A percentile compares a stretch with the other conserved stretches of the same genome.
phyloP scores from a whole-genome alignment of 1,140 invertebrate species.

The Melipona quadrifasciata region DNA sequence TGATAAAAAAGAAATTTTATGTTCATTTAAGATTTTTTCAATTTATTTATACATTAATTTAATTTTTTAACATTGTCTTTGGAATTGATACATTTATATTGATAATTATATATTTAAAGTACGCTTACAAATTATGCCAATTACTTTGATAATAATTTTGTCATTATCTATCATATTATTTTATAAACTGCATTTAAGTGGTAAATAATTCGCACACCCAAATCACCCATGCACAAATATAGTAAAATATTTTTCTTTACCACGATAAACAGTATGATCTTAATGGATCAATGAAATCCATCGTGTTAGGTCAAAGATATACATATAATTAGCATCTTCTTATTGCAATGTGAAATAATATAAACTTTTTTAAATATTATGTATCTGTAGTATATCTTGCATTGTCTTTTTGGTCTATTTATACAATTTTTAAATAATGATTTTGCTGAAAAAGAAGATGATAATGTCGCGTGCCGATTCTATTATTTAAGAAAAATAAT shows the following conservation, averaged over 20 bases:
- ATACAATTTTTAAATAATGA: not conserved
- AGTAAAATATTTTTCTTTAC: not conserved
- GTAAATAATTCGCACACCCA: slow-evolving; percentile 4
- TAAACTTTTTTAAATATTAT: not conserved
- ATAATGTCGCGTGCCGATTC: too few relatives aligned
- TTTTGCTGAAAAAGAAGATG: not conserved
- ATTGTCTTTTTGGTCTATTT: not conserved
- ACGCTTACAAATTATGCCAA: too few relatives aligned
- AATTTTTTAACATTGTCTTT: not conserved
- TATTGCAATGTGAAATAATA: slow-evolving; percentile 10
- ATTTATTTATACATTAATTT: not conserved
- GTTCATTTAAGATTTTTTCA: not conserved
- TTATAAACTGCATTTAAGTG: not conserved
- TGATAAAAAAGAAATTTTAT: not conserved
- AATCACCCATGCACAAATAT: not conserved
- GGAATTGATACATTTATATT: not conserved
- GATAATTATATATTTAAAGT: too few relatives aligned
- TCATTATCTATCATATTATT: slow-evolving; percentile 13
- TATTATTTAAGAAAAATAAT: slow-evolving; percentile 5
- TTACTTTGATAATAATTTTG: not conserved
- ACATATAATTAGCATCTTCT: slow-evolving; percentile 11
- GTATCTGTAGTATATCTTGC: not conserved
- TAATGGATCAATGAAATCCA: slow-evolving; percentile 31
- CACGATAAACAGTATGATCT: slow-evolving; percentile 5
- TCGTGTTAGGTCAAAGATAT: slow-evolving; percentile 29